Evolutionary conservation across 2,888 invertebrate genomes (phyloP).

Genomic region (Trypoxylon attenuatum): DNA sequence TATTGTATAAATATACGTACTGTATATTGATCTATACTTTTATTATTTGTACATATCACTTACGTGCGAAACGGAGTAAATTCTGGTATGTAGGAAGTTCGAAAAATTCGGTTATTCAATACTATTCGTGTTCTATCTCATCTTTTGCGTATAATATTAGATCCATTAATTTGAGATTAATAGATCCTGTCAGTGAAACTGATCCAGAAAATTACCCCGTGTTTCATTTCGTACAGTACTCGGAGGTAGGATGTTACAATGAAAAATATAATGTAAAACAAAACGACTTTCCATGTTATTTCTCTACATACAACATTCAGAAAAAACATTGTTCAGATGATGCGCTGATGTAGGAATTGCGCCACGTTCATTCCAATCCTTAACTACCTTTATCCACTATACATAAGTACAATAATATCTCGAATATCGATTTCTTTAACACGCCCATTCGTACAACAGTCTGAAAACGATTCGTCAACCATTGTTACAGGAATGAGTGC

Average conservation of each 20-base stretch:
- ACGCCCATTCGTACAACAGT: background rate
- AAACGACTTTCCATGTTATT: conserved; percentile 30
- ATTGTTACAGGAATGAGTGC: background rate
- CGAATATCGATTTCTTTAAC: conserved; percentile 13
- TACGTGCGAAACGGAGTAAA: conserved; percentile 41
- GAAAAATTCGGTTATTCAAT: too few species aligned
- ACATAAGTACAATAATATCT: too few species aligned
- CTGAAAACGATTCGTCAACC: background rate
- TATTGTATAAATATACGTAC: conserved; percentile 10
- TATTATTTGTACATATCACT: conserved; percentile 66
- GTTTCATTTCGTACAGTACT: conserved; percentile 35
- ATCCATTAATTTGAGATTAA: too few species aligned
- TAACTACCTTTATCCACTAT: too few species aligned
- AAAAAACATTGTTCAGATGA: conserved; percentile 29
- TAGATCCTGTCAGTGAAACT: too few species aligned
- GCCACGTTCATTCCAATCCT: conserved; percentile 13
- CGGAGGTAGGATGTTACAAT: conserved; percentile 43
- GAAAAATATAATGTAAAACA: conserved; percentile 55
- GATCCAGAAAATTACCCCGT: conserved; percentile 25
- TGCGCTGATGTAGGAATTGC: conserved; percentile 14
- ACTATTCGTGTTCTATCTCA: conserved; percentile 3
- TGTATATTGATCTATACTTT: conserved; percentile 36
- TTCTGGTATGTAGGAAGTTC: conserved; percentile 12
- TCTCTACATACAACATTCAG: conserved; percentile 25
- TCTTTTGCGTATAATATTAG: conserved; percentile 5